phyloP scores from a whole-genome alignment of 1,140 invertebrate genomes.

The Chironomus striatipennis region DNA sequence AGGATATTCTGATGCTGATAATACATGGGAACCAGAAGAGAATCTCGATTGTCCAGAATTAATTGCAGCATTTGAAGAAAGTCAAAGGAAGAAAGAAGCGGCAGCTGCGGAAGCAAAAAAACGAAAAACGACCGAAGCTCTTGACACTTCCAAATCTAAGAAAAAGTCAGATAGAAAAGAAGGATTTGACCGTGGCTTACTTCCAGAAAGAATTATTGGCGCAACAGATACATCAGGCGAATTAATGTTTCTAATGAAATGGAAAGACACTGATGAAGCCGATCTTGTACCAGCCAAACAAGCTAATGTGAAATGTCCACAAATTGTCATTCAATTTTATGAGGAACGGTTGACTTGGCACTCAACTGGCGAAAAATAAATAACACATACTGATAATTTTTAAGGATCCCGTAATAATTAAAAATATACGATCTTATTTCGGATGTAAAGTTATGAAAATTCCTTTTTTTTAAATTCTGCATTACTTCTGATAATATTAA shows the following conservation, averaged over 20 bases:
- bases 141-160: constrained; percentile 33
- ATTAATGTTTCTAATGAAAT: constrained; percentile 96
- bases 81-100: constrained; percentile 58
- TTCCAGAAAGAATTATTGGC: constrained; percentile 88
- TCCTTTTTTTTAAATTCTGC: too few relatives aligned
- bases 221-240: constrained; percentile 92
- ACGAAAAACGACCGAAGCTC: constrained; percentile 31
- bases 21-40: constrained; percentile 86
- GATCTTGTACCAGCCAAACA: constrained; percentile 86
- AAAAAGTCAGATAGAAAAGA: constrained; percentile 36
- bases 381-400: too few relatives aligned
- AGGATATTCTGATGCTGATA: constrained; percentile 73
- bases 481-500: too few relatives aligned
- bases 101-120: constrained; percentile 32
- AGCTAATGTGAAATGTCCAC: constrained; percentile 87
- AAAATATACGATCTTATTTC: too few relatives aligned
- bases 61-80: constrained; percentile 81
- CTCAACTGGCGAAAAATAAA: constrained; percentile 24
- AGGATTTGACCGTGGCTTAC: constrained; percentile 84
- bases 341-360: constrained; percentile 94
- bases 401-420: too few relatives aligned
- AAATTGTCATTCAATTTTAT: constrained; percentile 94
- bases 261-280: constrained; percentile 93
- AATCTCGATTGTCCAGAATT: constrained; percentile 89
- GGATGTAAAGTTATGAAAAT: too few relatives aligned